Conservation (phyloP, 2,797 vertebrate species). For the Moxostoma hubbsi region DNA sequence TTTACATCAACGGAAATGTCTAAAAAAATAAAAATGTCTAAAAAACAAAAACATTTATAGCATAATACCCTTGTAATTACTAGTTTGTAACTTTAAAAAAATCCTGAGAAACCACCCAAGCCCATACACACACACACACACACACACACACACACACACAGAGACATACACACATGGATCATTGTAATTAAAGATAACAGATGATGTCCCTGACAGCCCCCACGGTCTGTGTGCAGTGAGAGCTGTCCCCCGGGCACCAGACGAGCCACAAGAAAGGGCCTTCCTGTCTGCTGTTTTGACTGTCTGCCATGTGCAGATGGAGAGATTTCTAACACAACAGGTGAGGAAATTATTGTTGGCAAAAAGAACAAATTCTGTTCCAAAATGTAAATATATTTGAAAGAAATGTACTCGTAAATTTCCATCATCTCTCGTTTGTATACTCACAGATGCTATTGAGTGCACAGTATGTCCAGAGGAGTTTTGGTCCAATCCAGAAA, state of each 20-base stretch:
- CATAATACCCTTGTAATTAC: no score
- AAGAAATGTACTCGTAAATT: not conserved
- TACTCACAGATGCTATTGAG: conserved; percentile 66
- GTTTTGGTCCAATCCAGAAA: conserved; percentile 35
- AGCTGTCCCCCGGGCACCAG: conserved; percentile 1
- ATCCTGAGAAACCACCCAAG: no score
- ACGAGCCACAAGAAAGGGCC: not conserved
- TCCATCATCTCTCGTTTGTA: not conserved
- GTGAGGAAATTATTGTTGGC: conserved; percentile 20
- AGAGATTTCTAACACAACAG: conserved; percentile 4
- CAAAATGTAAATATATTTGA: not conserved
- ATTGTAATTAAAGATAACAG: no score
- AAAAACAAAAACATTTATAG: no score
- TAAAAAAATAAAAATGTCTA: no score
- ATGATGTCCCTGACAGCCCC: not conserved
- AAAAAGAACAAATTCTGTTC: not conserved
- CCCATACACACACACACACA: no score
- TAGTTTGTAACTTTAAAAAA: no score
- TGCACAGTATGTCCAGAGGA: conserved; percentile 68
- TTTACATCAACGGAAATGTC: no score
- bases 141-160: no score
- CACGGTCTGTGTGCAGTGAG: conserved; percentile 7
- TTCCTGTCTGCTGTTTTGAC: conserved; percentile 24
- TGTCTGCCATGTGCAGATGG: conserved; percentile 17
- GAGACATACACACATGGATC: no score